Conservation (phyloP, 2,113 vertebrate species). For the Murina feae region DNA sequence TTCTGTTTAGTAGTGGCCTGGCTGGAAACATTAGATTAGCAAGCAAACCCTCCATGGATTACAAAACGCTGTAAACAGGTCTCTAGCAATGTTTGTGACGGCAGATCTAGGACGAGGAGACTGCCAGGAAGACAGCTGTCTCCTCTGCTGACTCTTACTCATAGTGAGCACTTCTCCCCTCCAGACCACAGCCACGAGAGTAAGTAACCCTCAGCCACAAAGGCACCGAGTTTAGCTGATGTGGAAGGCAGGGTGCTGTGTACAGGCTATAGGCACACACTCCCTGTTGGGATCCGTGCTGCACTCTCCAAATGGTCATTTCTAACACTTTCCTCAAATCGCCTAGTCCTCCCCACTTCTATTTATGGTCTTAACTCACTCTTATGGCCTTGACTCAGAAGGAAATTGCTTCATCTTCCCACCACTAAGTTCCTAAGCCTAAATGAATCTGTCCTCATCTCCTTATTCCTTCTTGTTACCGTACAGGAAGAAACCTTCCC, state of each 20-base stretch:
- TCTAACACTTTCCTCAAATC: neutral
- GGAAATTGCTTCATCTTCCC: neutral
- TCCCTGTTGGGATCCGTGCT: too few relatives aligned
- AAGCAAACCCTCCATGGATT: slow-evolving; percentile 22
- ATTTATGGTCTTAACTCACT: neutral
- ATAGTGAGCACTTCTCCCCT: neutral
- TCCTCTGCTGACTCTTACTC: slow-evolving; percentile 40
- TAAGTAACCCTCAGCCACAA: neutral
- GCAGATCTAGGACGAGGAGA: slow-evolving; percentile 22
- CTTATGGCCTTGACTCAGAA: neutral
- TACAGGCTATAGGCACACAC: neutral
- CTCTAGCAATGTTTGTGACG: slow-evolving; percentile 8
- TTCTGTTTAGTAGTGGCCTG: neutral
- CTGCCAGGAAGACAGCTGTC: slow-evolving; percentile 58
- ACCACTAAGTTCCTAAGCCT: neutral
- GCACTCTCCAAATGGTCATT: neutral
- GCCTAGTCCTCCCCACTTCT: neutral
- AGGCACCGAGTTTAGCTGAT: neutral
- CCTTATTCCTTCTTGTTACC: neutral
- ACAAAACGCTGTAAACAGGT: slow-evolving; percentile 55
- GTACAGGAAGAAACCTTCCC: neutral
- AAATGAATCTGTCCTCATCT: neutral
- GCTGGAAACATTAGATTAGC: neutral
- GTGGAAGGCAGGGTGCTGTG: neutral
- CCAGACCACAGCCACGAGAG: neutral